phyloP scores from a whole-genome alignment of 2,113 vertebrate species.

The Ochotona curzoniae region DNA sequence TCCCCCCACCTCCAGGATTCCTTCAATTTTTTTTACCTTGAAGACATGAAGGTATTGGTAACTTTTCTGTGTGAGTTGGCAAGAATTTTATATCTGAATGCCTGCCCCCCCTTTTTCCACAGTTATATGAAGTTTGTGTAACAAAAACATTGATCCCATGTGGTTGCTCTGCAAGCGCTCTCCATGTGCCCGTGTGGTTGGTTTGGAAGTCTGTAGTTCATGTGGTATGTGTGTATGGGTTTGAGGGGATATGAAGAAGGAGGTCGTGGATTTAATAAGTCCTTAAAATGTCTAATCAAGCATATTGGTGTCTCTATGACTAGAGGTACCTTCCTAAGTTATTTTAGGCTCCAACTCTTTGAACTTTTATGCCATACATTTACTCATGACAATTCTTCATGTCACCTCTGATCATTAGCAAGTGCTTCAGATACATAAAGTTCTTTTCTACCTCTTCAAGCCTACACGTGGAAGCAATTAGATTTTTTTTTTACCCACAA shows the following conservation, averaged over 20 bases:
- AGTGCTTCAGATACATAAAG: constrained; percentile 43
- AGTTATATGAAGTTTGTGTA: neutral
- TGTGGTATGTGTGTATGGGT: neutral
- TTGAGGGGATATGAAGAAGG: neutral
- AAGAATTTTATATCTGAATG: neutral
- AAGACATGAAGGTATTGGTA: neutral
- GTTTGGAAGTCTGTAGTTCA: rapidly evolving
- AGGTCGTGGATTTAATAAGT: constrained; percentile 27
- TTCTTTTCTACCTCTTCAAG: constrained; percentile 66
- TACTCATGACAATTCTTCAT: constrained; percentile 63
- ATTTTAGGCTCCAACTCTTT: constrained; percentile 51
- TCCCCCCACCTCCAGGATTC: neutral
- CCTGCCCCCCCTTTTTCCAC: neutral
- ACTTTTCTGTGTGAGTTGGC: neutral
- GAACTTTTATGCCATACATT: constrained; percentile 60
- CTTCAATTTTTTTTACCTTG: neutral
- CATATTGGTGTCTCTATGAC: neutral
- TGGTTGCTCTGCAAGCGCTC: rapidly evolving
- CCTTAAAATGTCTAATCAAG: constrained; percentile 23
- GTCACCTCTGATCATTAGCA: neutral
- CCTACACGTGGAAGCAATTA: constrained; percentile 62
- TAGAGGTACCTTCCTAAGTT: constrained; percentile 38
- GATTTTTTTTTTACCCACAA: constrained; percentile 32
- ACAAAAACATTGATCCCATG: neutral
- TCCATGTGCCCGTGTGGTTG: neutral